phyloP scores from a whole-genome alignment of 2,113 vertebrate species.

The Nothobranchius kuhntae region DNA sequence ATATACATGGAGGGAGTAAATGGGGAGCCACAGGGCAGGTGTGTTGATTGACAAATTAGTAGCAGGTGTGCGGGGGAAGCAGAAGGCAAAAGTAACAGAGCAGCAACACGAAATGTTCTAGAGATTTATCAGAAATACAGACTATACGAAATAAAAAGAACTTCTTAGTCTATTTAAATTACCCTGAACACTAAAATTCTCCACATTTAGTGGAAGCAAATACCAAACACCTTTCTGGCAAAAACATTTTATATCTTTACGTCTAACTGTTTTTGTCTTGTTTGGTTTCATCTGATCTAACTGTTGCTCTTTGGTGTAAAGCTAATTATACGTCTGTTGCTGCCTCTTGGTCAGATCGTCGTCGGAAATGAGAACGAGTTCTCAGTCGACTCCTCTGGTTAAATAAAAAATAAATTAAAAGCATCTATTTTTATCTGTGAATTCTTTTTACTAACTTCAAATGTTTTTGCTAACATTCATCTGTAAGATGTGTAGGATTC shows the following conservation, averaged over 20 bases:
- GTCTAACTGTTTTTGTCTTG: too few relatives aligned
- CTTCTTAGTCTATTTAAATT: too few relatives aligned
- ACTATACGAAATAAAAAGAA: neutral
- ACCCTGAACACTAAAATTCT: neutral
- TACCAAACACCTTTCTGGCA: too few relatives aligned
- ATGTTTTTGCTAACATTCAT: constrained; percentile 9
- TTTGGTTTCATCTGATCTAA: too few relatives aligned
- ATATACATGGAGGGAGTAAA: too few relatives aligned
- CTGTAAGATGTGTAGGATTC: constrained; percentile 13
- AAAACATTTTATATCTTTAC: too few relatives aligned
- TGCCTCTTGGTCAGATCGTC: too few relatives aligned
- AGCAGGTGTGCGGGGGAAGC: neutral
- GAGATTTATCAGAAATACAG: neutral
- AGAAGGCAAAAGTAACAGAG: neutral
- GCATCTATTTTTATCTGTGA: neutral
- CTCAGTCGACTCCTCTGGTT: too few relatives aligned
- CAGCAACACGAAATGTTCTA: neutral
- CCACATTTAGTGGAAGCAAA: neutral
- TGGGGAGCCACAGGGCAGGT: neutral
- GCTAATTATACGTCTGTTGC: too few relatives aligned
- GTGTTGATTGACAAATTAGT: neutral
- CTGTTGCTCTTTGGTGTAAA: too few relatives aligned
- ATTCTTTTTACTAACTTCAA: neutral
- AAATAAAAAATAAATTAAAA: too few relatives aligned
- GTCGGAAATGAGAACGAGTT: too few relatives aligned